Conservation (phyloP, 2,797 vertebrate species). For the Lates japonicus region DNA sequence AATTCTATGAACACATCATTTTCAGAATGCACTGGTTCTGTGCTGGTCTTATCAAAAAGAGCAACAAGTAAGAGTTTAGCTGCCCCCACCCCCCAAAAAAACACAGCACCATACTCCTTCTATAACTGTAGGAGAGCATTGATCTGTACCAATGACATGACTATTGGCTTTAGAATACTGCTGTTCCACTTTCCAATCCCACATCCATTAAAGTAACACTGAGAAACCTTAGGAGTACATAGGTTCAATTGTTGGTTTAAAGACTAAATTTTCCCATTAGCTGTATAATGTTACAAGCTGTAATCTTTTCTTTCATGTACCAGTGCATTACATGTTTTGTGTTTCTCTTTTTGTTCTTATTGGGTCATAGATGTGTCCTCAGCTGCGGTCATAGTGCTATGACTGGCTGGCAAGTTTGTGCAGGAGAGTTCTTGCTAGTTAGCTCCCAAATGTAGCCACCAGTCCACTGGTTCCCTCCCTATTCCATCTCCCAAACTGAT, state of each 20-base stretch:
- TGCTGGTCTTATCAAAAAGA: neutral
- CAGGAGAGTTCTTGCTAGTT: neutral
- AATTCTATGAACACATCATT: too few species aligned
- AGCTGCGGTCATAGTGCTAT: neutral
- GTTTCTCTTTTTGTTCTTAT: neutral
- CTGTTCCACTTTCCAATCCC: neutral
- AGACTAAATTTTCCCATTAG: neutral
- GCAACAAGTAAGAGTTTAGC: neutral
- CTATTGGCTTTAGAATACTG: neutral
- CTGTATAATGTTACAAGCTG: neutral
- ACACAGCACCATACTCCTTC: neutral
- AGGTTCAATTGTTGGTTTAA: neutral
- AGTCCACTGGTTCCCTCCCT: neutral
- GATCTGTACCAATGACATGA: neutral
- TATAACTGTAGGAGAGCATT: neutral
- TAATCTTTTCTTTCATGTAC: neutral
- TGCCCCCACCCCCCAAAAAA: too few species aligned
- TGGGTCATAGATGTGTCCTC: neutral
- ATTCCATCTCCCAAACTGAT: neutral
- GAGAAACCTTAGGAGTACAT: neutral
- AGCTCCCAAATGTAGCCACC: neutral
- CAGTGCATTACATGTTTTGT: neutral
- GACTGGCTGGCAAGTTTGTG: neutral
- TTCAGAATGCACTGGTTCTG: neutral
- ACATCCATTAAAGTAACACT: neutral